phyloP scores from a whole-genome alignment of 2,113 vertebrate species.

The Anthoscopus minutus region DNA sequence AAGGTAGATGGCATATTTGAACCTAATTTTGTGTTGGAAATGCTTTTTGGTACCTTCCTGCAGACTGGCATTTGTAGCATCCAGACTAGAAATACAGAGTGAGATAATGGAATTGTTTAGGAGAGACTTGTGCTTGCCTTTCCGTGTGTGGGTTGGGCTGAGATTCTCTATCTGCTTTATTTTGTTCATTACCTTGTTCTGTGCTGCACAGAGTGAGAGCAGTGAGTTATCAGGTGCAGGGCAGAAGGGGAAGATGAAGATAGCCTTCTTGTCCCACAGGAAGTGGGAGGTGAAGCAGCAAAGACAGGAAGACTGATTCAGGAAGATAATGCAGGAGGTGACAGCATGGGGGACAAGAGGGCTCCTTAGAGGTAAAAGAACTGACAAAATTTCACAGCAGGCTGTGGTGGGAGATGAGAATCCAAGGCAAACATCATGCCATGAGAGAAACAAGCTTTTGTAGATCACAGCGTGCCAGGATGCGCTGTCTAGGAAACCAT shows the following conservation, averaged over 20 bases:
- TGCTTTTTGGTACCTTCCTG: not conserved
- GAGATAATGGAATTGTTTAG: not conserved
- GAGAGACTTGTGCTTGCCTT: not conserved
- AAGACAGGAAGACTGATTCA: not conserved
- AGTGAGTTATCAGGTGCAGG: not conserved
- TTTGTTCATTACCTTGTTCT: not conserved
- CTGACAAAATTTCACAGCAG: conserved; percentile 40
- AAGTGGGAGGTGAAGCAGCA: not conserved
- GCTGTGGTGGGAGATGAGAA: not conserved
- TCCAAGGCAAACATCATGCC: not conserved
- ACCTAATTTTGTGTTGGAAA: not conserved
- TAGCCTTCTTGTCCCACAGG: not conserved
- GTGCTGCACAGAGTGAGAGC: not conserved
- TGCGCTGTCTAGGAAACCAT: conserved; percentile 21
- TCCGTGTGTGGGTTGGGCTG: not conserved
- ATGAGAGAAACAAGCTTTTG: not conserved
- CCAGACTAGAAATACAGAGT: not conserved
- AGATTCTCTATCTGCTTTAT: not conserved
- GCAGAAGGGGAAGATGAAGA: not conserved
- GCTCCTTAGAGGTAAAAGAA: not conserved
- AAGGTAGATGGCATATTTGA: not conserved
- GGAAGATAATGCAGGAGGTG: not conserved
- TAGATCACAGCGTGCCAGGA: conserved; percentile 13
- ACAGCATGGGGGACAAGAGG: not conserved
- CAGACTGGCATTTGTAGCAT: not conserved